These are phyloP conservation scores for Camelus dromedarius DNA, from an alignment of 2,113 vertebrate genomes.

Conservation along the genomic window DNA sequence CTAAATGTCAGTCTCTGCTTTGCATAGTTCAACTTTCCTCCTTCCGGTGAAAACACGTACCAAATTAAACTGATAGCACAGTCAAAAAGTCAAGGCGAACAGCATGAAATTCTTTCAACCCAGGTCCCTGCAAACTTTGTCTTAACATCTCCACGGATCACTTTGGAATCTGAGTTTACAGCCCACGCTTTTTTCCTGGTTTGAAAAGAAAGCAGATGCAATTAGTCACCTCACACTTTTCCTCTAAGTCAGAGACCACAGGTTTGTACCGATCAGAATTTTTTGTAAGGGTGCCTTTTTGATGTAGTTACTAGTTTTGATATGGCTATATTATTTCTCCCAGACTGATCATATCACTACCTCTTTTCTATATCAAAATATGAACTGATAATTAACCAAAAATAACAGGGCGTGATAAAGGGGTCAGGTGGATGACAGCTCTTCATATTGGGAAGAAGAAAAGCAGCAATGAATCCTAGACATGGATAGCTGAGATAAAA, in stretches of 20 bases:
- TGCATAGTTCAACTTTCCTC: neutral
- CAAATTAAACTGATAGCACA: conserved; percentile 33
- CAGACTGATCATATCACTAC: neutral
- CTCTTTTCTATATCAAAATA: neutral
- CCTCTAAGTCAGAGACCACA: neutral
- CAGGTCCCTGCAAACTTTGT: neutral
- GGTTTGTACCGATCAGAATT: neutral
- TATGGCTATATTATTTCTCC: neutral
- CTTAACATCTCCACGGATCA: conserved; percentile 21
- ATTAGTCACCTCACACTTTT: neutral
- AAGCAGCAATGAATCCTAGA: neutral
- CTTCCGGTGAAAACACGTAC: neutral
- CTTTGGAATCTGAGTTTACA: neutral
- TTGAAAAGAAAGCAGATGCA: neutral
- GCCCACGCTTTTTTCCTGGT: neutral
- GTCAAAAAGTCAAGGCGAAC: conserved; percentile 43
- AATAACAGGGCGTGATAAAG: neutral
- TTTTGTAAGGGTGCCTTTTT: neutral
- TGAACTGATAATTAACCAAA: conserved; percentile 12
- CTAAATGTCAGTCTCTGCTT: conserved; percentile 1
- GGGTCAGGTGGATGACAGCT: neutral
- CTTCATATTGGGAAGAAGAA: neutral
- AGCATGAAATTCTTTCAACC: conserved; percentile 32
- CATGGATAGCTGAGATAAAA: neutral
- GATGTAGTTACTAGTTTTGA: neutral